A percentile compares a stretch with the other conserved stretches of the same genome.
phyloP scores from a whole-genome alignment of 2,888 invertebrate genomes.

The Pandemis corylana region DNA sequence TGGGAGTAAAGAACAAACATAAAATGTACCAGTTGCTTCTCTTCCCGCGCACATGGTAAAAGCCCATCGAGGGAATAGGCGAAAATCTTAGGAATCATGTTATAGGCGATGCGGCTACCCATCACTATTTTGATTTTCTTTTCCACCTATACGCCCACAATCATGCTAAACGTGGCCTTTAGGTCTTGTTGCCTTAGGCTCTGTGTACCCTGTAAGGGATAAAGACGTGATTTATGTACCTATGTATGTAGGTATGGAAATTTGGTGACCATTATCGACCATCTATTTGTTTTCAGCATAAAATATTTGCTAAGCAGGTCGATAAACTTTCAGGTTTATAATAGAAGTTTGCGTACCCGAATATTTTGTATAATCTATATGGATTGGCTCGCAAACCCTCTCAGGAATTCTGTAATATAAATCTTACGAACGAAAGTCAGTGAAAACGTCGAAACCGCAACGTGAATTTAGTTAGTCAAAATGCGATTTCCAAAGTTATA shows the following conservation, averaged over 20 bases:
- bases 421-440: conserved; percentile 25
- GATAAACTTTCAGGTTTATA: conserved; percentile 11
- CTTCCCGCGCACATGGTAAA: too few species aligned
- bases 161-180: too few species aligned
- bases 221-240: neutral
- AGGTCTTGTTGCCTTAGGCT: too few species aligned
- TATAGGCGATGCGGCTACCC: too few species aligned
- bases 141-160: too few species aligned
- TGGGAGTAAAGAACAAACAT: too few species aligned
- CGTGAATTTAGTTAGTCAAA: conserved; percentile 32
- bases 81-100: too few species aligned
- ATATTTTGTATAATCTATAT: conserved; percentile 20
- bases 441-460: conserved; percentile 33
- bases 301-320: neutral
- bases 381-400: conserved; percentile 22
- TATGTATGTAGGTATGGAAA: too few species aligned
- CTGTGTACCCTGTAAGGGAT: too few species aligned
- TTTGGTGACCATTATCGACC: neutral
- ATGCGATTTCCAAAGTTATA: conserved; percentile 1
- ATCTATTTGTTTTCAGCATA: neutral
- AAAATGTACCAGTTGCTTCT: too few species aligned
- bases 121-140: too few species aligned
- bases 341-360: conserved; percentile 7
- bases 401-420: conserved; percentile 37
- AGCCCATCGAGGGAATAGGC: too few species aligned